Base-by-base conservation (phyloP, 1,140 invertebrate genomes). In the Uloborus diversus region DNA sequence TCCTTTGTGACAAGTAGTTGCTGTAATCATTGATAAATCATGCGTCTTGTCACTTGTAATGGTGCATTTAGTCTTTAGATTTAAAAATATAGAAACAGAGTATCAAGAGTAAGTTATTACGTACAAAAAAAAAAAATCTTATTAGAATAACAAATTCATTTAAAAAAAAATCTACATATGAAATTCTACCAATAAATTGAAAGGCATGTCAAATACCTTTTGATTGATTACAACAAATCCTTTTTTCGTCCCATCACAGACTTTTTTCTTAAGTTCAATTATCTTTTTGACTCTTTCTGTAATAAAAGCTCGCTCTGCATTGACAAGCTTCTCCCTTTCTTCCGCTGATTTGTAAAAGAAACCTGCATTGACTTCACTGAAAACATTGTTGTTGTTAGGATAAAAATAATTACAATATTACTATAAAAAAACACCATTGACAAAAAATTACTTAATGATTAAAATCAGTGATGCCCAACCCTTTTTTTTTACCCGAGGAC, bases 291-390 rank as follows among this genome's bases (percentile, higher is more conserved):
- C 96, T 79, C 97, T 91, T 82, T 96, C 92, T 83, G 98, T 96
- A 86, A 99, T 99, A 83, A 99, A 99, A 81, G 96, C 92, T 71
- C 98, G 91, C 87, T 99, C 98, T 35, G 98, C 96, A 14, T 91
- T 88, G 0, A 99, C 93, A 64, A 99, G 90, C 82, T 97, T 97
- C 85, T 99, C 98, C 0, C 98, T 90, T 85, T 99, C 97, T 82
- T 94, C 93, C 13, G 98, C 96, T 5, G 94, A 94, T 88, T 99
- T 99, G 88, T 99, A 99, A 89, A 99, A 99, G 88, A 99, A 99
- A 1, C 97, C 97, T 42, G 97, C 97, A 86, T 99, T 99, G 0
- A 99, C 97, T 85, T 94, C 93, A 84, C 90, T 91, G 82, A 42
- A 85, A 85, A 75, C 73, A n/a, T n/a, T n/a, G n/a, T n/a, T n/a